These are phyloP conservation scores for Platyura marginata DNA, from an alignment of 1,140 invertebrate genomes.

Conservation along the genomic window DNA sequence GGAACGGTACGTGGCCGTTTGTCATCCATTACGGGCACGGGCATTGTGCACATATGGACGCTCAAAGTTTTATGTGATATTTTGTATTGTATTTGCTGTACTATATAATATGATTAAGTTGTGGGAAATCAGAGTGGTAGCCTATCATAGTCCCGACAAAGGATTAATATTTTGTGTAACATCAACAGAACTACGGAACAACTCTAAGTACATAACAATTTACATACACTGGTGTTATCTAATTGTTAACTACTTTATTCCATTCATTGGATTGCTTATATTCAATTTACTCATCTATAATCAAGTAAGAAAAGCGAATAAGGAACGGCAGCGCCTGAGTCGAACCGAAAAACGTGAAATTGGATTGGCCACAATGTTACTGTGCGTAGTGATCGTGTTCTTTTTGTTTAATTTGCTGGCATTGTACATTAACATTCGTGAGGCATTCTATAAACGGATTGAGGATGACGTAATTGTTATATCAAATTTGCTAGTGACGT, in stretches of 20 bases:
- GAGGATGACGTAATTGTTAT: slow-evolving; percentile 62
- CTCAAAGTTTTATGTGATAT: slow-evolving; percentile 64
- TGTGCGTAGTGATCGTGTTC: slow-evolving; percentile 86
- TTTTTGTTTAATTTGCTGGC: slow-evolving; percentile 87
- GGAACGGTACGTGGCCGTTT: slow-evolving; percentile 91
- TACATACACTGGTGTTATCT: slow-evolving; percentile 90
- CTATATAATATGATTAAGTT: slow-evolving; percentile 75
- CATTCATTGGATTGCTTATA: slow-evolving; percentile 64
- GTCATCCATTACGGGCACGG: slow-evolving; percentile 74
- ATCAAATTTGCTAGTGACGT: slow-evolving; percentile 83
- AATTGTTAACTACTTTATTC: slow-evolving; percentile 79
- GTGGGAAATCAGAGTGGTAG: slow-evolving; percentile 35
- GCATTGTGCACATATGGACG: slow-evolving; percentile 80
- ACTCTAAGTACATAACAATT: slow-evolving; percentile 56
- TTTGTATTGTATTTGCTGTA: slow-evolving; percentile 64
- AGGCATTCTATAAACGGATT: slow-evolving; percentile 48
- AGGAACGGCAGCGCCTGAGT: slow-evolving; percentile 60
- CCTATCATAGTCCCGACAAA: slow-evolving; percentile 5
- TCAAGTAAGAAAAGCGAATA: slow-evolving; percentile 65
- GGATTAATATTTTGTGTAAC: slow-evolving; percentile 45
- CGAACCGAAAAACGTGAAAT: slow-evolving; percentile 70
- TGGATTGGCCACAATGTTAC: slow-evolving; percentile 78
- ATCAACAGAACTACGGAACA: slow-evolving; percentile 47
- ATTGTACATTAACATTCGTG: slow-evolving; percentile 72
- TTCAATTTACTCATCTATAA: slow-evolving; percentile 81